phyloP scores from a whole-genome alignment of 2,888 invertebrate species.

The Drosophila paramelanica region DNA sequence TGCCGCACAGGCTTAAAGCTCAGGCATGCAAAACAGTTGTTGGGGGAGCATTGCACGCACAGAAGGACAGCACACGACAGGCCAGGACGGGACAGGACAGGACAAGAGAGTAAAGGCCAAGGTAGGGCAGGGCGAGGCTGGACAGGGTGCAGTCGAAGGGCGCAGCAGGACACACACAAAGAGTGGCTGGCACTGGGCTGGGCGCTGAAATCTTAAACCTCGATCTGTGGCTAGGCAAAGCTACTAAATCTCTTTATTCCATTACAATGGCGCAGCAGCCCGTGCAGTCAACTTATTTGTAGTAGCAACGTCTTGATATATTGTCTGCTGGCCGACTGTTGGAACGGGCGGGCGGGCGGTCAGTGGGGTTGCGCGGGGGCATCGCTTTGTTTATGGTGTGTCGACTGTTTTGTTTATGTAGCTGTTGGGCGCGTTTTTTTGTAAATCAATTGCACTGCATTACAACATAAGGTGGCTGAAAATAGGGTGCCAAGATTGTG shows the following conservation, averaged over 20 bases:
- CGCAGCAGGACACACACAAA: conserved; percentile 40
- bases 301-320: conserved; percentile 76
- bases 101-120: not conserved
- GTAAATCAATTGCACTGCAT: conserved; percentile 40
- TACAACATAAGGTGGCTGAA: conserved; percentile 26
- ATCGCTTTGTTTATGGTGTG: conserved; percentile 68
- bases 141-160: conserved; percentile 6
- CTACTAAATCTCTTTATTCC: conserved; percentile 79
- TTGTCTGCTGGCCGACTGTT: conserved; percentile 46
- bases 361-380: not conserved
- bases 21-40: conserved; percentile 70
- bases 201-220: conserved; percentile 38
- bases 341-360: not conserved
- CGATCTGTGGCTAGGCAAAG: conserved; percentile 54
- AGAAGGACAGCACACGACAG: conserved; percentile 62
- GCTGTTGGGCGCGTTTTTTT: conserved; percentile 43
- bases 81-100: conserved; percentile 47
- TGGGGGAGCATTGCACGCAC: conserved; percentile 71
- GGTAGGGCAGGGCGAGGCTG: conserved; percentile 10
- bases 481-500: conserved; percentile 54
- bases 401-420: conserved; percentile 67
- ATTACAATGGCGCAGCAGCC: conserved; percentile 50
- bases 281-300: conserved; percentile 69
- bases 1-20: conserved; percentile 62
- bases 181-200: conserved; percentile 9